Conservation (phyloP, 2,113 vertebrate species). For the Lamprologus speciosus region DNA sequence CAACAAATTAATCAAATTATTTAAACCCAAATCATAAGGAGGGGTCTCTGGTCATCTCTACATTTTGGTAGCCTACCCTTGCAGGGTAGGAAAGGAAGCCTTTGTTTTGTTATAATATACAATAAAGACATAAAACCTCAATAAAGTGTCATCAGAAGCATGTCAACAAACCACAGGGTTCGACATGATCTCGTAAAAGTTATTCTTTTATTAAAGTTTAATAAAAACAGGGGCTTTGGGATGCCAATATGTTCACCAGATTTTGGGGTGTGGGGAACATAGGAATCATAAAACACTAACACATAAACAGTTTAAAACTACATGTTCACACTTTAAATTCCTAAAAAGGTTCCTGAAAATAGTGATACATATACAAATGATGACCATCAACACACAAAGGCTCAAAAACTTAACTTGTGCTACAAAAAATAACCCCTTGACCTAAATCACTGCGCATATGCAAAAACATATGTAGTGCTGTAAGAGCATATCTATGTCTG, state of each 20-base stretch:
- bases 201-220: not conserved
- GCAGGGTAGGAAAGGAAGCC: not conserved
- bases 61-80: not conserved
- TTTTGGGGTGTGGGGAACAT: not conserved
- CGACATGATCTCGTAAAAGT: rapidly evolving
- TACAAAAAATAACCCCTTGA: not conserved
- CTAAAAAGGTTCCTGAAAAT: not conserved
- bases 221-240: not conserved
- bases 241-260: not conserved
- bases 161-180: not conserved
- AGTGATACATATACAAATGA: not conserved
- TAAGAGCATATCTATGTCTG: not conserved
- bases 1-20: not conserved
- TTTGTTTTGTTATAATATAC: not conserved
- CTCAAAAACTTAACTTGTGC: not conserved
- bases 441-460: not conserved
- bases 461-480: not conserved
- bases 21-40: not conserved
- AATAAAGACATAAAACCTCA: not conserved
- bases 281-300: not conserved
- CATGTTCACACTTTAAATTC: not conserved
- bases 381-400: not conserved
- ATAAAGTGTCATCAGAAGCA: not conserved
- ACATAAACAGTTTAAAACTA: not conserved
- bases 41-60: not conserved